phyloP scores from a whole-genome alignment of 2,888 invertebrate genomes.

The Drosophila niveifrons region DNA sequence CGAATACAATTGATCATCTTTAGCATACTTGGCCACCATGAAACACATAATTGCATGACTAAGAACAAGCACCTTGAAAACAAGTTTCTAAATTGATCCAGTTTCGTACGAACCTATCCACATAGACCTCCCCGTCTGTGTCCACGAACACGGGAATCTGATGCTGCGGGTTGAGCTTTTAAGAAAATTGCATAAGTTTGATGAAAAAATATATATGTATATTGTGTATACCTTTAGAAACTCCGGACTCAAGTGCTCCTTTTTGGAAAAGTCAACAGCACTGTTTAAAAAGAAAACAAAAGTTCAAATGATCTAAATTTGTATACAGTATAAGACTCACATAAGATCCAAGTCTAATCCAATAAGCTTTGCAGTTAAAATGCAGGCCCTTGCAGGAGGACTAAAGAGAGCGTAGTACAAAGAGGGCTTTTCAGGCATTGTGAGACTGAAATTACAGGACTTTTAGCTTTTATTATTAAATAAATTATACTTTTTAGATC shows the following conservation, averaged over 20 bases:
- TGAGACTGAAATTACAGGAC: neutral
- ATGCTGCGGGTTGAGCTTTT: slow-evolving; percentile 87
- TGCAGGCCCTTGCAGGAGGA: slow-evolving; percentile 86
- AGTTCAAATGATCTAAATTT: neutral
- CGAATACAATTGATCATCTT: slow-evolving; percentile 87
- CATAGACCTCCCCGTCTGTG: slow-evolving; percentile 86
- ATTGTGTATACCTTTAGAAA: slow-evolving; percentile 82
- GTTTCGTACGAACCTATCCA: slow-evolving; percentile 85
- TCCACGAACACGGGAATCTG: slow-evolving; percentile 87
- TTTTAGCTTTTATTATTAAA: neutral
- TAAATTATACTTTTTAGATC: neutral
- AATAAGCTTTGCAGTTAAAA: slow-evolving; percentile 85
- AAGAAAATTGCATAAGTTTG: neutral
- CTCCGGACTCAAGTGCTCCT: slow-evolving; percentile 84
- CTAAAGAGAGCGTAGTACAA: slow-evolving; percentile 85
- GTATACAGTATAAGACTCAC: slow-evolving; percentile 54
- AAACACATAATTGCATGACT: slow-evolving; percentile 87
- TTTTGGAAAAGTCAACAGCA: slow-evolving; percentile 83
- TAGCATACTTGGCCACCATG: slow-evolving; percentile 87
- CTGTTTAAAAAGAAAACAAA: slow-evolving; percentile 74
- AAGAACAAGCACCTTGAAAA: neutral
- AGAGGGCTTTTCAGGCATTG: slow-evolving; percentile 74
- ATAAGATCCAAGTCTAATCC: slow-evolving; percentile 85
- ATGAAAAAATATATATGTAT: neutral
- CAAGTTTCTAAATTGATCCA: neutral